Evolutionary conservation across 2,888 invertebrate genomes (phyloP), one percentile per base, ranked within the genome.

Genomic region (Meghimatium bilineatum): DNA sequence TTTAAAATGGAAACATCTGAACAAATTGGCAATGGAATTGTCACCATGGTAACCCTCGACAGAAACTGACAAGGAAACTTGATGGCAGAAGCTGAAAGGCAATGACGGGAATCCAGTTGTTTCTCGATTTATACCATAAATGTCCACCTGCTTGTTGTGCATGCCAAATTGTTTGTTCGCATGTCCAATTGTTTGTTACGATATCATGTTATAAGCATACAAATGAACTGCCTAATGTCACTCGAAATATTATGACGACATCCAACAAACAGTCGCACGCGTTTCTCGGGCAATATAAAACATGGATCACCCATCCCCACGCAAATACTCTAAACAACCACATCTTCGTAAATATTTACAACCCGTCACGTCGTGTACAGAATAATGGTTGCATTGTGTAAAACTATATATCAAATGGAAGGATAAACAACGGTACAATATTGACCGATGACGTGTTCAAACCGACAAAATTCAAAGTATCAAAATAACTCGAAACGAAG

Each of bases 401-500:
- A 1, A n/a, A 72, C 72, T 44, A 49, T 74, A 49, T 52, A 52
- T 74, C 52, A 74, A 74, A 74, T 49, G 52, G 20, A 52, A 26
- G 74, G 17, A 29, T 49, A 49, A n/a, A 74, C 49, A 74, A 52
- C 32, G 5, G 20, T 23, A 17, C 20, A 74, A 74, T 74, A 23
- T 52, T 32, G 52, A 74, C 49, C 20, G 52, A 52, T 10, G n/a
- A 72, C 26, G 72, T 72, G 44, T 29, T 44, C 72, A 72, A 44
- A 49, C 3, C 44, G 72, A 72, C 72, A 72, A 72, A 3, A 72
- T 44, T 44, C 2, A 12, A 17, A 14, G 36, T 26, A 26, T 36
- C 36, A 38, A 36, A 32, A 29, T 67, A 71, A 71, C 71, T 12
- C 49, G 38, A 49, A 44, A 74, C 20, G 49, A n/a, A 52, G 52